Base-by-base conservation (phyloP, 2,888 invertebrate species). In the Furcula furcula region DNA sequence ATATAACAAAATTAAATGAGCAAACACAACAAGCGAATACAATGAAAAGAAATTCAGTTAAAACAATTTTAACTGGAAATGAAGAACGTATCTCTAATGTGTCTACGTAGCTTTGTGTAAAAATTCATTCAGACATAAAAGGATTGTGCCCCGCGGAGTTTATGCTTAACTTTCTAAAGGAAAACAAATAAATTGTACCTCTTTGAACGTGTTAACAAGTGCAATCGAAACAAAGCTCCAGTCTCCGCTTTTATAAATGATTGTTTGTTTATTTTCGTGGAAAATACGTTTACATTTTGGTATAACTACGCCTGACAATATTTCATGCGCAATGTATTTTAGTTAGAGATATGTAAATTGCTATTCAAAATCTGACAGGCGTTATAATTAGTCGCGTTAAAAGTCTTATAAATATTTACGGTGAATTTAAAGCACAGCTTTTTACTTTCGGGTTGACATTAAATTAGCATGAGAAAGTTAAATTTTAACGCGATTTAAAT, bases 111-210 rank as follows among this genome's bases (percentile, higher is more conserved):
- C 30, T 37, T 45, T 54, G 30, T 43, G 25, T 41, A 41, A 42
- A 40, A 36, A 33, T 28, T 22, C 31, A 34, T 31, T 30, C 26
- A 22, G 25, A 40, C 32, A 39, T 26, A 39, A 40, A 50, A 48
- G 40, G n/a, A 46, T 45, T 40, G 23, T 32, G 29, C 34, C 6
- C 26, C 13, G 19, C 13, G 16, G 11, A 36, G 20, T 36, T 47
- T 42, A 23, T 43, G 25, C 58, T 54, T 52, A 31, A 38, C 41
- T 55, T 55, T 49, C 34, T 34, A 52, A 57, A 55, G 48, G 34
- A 46, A 64, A 49, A 54, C 46, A 57, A 63, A 64, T 47, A 60
- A 55, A 58, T 47, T 48, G 39, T 45, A 50, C 31, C 39, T 55
- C 46, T 59, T 54, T 56, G 46, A 44, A 45, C 41, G 52, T 40